These are phyloP conservation scores for Spea hammondii DNA, from an alignment of 2,797 vertebrate species.

Conservation along the genomic window DNA sequence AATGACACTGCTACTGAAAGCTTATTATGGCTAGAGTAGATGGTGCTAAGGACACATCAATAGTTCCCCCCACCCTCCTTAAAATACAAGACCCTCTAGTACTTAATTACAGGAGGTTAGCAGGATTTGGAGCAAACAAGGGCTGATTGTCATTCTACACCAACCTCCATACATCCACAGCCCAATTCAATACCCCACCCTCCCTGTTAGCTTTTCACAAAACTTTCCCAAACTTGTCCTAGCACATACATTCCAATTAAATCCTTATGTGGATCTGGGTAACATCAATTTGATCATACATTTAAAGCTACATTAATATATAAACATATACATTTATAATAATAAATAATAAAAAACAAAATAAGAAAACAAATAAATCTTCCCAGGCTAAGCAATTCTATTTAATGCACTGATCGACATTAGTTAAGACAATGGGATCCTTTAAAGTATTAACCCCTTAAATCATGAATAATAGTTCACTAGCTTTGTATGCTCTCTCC, in stretches of 20 bases:
- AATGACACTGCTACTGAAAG: slow-evolving; percentile 51
- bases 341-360: not conserved
- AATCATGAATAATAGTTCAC: slow-evolving; percentile 53
- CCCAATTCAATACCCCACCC: slow-evolving; percentile 54
- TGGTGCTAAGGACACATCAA: slow-evolving; percentile 56
- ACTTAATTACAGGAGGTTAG: slow-evolving; percentile 55
- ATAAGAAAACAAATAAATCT: not conserved
- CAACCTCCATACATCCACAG: slow-evolving; percentile 55
- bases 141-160: slow-evolving; percentile 57
- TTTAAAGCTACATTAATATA: not conserved
- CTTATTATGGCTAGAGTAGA: slow-evolving; percentile 57
- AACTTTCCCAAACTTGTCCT: slow-evolving; percentile 69
- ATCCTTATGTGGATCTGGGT: slow-evolving; percentile 27
- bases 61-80: slow-evolving; percentile 49
- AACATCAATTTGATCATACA: slow-evolving; percentile 1
- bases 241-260: slow-evolving; percentile 47
- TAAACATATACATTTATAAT: not conserved
- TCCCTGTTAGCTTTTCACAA: slow-evolving; percentile 51
- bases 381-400: not conserved
- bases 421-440: not conserved
- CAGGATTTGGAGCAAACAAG: slow-evolving; percentile 49
- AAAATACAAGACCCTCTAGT: slow-evolving; percentile 54
- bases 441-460: not conserved
- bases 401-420: not conserved
- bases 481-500: slow-evolving; percentile 24